Evolutionary conservation across 2,113 vertebrate species (phyloP).

Genomic region (Psephotus haematonotus): DNA sequence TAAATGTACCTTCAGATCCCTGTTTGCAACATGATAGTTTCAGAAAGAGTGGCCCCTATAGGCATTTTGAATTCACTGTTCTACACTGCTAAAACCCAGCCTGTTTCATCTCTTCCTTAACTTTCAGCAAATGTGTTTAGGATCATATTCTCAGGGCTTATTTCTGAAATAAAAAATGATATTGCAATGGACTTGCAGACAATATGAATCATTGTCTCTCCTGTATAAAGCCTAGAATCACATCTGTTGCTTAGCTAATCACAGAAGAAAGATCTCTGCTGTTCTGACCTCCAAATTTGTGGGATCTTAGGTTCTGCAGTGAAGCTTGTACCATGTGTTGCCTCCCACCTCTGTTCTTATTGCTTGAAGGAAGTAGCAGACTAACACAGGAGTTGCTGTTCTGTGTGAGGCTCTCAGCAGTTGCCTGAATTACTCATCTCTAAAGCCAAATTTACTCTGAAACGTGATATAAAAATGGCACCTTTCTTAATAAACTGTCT

Average conservation of each 20-base stretch:
- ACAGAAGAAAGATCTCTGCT: neutral
- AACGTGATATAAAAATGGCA: constrained; percentile 60
- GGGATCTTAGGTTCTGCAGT: neutral
- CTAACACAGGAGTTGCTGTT: constrained; percentile 56
- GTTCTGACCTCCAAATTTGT: constrained; percentile 33
- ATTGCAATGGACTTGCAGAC: neutral
- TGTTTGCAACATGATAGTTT: neutral
- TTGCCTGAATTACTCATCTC: constrained; percentile 61
- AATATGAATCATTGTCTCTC: neutral
- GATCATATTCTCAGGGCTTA: neutral
- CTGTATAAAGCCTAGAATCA: neutral
- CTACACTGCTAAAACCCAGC: neutral
- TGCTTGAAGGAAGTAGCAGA: constrained; percentile 56
- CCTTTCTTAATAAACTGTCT: constrained; percentile 50
- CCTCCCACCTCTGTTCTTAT: constrained; percentile 65
- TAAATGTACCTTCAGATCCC: neutral
- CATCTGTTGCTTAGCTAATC: constrained; percentile 24
- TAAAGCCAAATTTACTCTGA: constrained; percentile 49
- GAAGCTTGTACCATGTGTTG: constrained; percentile 50
- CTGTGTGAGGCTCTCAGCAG: constrained; percentile 45
- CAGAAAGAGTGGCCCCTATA: neutral
- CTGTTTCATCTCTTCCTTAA: neutral
- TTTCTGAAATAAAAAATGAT: neutral
- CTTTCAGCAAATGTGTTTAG: neutral
- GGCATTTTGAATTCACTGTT: neutral